These are phyloP conservation scores for Syngnathus floridae DNA, from an alignment of 2,113 vertebrate species.

Conservation along the genomic window DNA sequence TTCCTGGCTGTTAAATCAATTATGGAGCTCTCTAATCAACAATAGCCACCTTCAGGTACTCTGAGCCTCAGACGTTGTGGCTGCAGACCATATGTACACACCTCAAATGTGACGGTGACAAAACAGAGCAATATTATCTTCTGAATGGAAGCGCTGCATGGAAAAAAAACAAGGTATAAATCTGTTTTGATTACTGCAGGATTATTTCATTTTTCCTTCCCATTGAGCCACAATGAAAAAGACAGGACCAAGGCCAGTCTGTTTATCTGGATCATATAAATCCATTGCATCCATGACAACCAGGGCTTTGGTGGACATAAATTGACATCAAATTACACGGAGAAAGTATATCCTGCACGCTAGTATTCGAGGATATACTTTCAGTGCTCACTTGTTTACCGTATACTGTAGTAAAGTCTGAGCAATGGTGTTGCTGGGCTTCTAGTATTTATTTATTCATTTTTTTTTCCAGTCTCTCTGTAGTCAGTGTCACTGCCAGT, in stretches of 20 bases:
- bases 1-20: conserved; percentile 34
- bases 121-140: background rate
- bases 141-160: background rate
- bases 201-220: background rate
- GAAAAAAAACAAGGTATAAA: background rate
- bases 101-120: background rate
- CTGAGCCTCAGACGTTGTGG: too few species aligned
- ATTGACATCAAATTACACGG: conserved; percentile 18
- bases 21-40: conserved; percentile 33
- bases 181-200: conserved; percentile 7
- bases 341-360: background rate
- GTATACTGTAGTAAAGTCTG: background rate
- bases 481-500: conserved; percentile 12
- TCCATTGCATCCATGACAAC: conserved; percentile 50
- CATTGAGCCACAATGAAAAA: conserved; percentile 9
- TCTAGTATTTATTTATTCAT: background rate
- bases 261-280: conserved; percentile 17
- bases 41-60: conserved; percentile 25
- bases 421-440: conserved; percentile 20
- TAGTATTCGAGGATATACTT: too few species aligned
- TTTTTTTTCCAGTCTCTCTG: conserved; percentile 6
- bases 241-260: conserved; percentile 7
- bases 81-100: too few species aligned
- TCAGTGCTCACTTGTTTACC: background rate
- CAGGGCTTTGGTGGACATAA: conserved; percentile 21